Evolutionary conservation across 2,888 invertebrate species (phyloP).

Genomic region (Hydriomena furcata): DNA sequence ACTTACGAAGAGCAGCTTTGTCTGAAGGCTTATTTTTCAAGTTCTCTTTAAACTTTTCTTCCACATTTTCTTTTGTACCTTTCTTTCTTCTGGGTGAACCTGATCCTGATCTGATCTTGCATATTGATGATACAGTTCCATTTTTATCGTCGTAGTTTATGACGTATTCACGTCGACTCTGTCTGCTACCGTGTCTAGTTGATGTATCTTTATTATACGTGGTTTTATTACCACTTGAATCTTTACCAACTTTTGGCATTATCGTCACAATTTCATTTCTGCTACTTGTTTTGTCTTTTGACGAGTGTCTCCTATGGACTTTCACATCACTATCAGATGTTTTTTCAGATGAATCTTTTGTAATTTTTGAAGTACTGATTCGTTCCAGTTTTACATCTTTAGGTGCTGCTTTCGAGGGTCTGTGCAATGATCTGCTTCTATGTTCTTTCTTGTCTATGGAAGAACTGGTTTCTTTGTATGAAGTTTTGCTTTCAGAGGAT

Average conservation of each 20-base stretch:
- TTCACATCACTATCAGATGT: slow-evolving; percentile 23
- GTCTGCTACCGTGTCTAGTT: slow-evolving; percentile 41
- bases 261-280: slow-evolving; percentile 36
- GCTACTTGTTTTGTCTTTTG: slow-evolving; percentile 38
- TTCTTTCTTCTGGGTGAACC: slow-evolving; percentile 57
- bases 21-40: slow-evolving; percentile 58
- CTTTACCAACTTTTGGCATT: slow-evolving; percentile 37
- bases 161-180: slow-evolving; percentile 67
- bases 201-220: slow-evolving; percentile 38
- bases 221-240: slow-evolving; percentile 37
- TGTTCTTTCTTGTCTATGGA: slow-evolving; percentile 35
- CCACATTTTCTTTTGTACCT: slow-evolving; percentile 48
- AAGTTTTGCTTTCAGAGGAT: slow-evolving; percentile 23
- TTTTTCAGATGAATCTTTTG: slow-evolving; percentile 28
- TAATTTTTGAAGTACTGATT: slow-evolving; percentile 15
- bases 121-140: slow-evolving; percentile 73
- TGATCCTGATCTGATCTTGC: slow-evolving; percentile 62
- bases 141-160: slow-evolving; percentile 79
- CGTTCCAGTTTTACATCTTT: slow-evolving; percentile 22
- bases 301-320: slow-evolving; percentile 35
- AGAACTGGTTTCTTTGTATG: slow-evolving; percentile 17
- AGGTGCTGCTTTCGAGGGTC: slow-evolving; percentile 29
- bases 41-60: slow-evolving; percentile 55
- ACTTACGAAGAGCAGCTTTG: slow-evolving; percentile 75
- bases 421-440: slow-evolving; percentile 40